phyloP scores from a whole-genome alignment of 1,140 invertebrate species.

The Macrotrachela quadricornifera region DNA sequence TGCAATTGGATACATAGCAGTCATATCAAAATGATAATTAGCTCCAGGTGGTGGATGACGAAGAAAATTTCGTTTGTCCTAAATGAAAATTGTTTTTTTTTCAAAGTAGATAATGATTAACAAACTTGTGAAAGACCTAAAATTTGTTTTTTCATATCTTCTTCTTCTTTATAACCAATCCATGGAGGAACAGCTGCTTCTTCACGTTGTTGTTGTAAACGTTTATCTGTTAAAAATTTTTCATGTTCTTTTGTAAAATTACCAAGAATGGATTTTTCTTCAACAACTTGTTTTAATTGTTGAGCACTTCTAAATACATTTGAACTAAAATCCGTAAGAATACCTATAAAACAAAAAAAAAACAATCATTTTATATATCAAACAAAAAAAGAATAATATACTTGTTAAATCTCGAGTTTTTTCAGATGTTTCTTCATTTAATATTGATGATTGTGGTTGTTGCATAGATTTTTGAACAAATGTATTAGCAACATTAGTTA shows the following conservation, averaged over 20 bases:
- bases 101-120: background rate
- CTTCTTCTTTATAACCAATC: constrained; percentile 66
- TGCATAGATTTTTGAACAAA: too few species aligned
- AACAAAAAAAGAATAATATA: too few species aligned
- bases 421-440: too few species aligned
- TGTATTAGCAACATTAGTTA: too few species aligned
- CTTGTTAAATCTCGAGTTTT: too few species aligned
- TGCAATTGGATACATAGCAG: constrained; percentile 60
- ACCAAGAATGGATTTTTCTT: constrained; percentile 80
- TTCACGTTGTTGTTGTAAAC: constrained; percentile 40
- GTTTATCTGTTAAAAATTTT: constrained; percentile 67
- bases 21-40: constrained; percentile 82
- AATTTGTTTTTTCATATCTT: constrained; percentile 72
- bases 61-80: constrained; percentile 89
- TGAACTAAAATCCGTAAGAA: background rate
- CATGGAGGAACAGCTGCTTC: constrained; percentile 65
- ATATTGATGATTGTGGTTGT: too few species aligned
- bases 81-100: constrained; percentile 8
- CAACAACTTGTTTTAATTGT: constrained; percentile 80
- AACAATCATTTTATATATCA: too few species aligned
- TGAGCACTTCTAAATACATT: constrained; percentile 43
- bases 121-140: constrained; percentile 62
- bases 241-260: constrained; percentile 91
- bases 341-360: too few species aligned
- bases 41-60: constrained; percentile 80